Evolutionary conservation across 2,113 vertebrate species (phyloP).

Genomic region (Zosterops pallidus): DNA sequence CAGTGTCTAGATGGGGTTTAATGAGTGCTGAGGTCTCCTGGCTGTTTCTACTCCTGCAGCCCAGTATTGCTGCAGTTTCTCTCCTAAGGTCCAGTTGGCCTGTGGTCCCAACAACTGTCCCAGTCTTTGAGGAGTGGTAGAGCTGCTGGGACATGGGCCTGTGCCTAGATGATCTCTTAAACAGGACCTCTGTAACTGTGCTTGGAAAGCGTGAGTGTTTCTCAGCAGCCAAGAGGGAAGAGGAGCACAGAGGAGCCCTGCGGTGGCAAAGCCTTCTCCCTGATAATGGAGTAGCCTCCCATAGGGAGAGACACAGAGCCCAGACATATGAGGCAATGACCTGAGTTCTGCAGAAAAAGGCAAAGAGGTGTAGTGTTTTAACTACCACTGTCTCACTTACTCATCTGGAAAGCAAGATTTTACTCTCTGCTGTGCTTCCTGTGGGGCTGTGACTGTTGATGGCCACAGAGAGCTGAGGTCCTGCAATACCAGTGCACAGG

Average conservation of each 20-base stretch:
- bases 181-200: neutral
- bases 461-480: neutral
- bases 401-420: constrained; percentile 37
- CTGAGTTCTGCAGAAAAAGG: neutral
- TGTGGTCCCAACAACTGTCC: neutral
- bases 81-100: neutral
- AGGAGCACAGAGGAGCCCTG: neutral
- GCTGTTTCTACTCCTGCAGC: neutral
- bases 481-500: neutral
- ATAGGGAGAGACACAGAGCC: neutral
- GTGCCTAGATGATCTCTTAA: neutral
- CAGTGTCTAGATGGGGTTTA: neutral
- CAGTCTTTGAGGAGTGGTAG: neutral
- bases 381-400: neutral
- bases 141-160: neutral
- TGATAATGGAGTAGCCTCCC: neutral
- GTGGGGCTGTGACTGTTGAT: neutral
- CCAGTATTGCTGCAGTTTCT: neutral
- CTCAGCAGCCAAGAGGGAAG: neutral
- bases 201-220: neutral
- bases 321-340: neutral
- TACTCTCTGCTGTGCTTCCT: neutral
- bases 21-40: neutral
- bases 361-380: neutral
- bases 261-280: neutral